A percentile compares a stretch with the other conserved stretches of the same genome.
Conservation (phyloP, 2,113 vertebrate genomes). For the Tetrao urogallus region DNA sequence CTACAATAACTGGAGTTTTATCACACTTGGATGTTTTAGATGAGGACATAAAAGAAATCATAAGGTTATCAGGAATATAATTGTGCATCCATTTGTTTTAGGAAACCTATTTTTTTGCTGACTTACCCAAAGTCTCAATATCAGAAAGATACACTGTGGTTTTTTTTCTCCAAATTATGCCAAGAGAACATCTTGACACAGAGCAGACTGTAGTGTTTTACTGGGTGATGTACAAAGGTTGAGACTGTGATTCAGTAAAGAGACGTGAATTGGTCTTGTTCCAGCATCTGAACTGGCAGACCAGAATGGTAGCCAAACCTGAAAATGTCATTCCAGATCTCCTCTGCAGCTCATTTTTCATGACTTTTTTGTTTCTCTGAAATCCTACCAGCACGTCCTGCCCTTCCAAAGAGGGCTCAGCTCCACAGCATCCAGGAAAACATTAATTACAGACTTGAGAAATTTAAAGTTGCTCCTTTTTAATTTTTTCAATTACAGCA, state of each 20-base stretch:
- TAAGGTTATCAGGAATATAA: neutral
- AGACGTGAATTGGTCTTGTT: neutral
- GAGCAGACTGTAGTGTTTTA: neutral
- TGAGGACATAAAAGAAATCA: neutral
- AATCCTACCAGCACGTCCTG: neutral
- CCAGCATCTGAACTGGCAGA: neutral
- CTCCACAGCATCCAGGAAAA: neutral
- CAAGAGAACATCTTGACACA: neutral
- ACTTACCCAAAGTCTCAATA: neutral
- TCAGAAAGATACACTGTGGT: neutral
- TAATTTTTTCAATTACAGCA: neutral
- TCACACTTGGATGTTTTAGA: neutral
- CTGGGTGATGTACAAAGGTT: neutral
- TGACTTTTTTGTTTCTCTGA: neutral
- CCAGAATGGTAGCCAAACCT: neutral
- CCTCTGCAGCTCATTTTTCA: neutral
- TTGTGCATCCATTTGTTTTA: neutral
- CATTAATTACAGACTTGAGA: neutral
- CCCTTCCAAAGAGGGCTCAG: neutral
- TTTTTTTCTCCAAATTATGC: neutral
- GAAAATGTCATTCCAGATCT: neutral
- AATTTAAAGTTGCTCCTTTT: neutral
- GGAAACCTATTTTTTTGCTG: neutral
- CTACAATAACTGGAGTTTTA: neutral
- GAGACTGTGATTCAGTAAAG: accelerated